Evolutionary conservation across 2,797 vertebrate genomes (phyloP), one percentile per base, ranked within the genome.

Genomic region (Euthynnus affinis): DNA sequence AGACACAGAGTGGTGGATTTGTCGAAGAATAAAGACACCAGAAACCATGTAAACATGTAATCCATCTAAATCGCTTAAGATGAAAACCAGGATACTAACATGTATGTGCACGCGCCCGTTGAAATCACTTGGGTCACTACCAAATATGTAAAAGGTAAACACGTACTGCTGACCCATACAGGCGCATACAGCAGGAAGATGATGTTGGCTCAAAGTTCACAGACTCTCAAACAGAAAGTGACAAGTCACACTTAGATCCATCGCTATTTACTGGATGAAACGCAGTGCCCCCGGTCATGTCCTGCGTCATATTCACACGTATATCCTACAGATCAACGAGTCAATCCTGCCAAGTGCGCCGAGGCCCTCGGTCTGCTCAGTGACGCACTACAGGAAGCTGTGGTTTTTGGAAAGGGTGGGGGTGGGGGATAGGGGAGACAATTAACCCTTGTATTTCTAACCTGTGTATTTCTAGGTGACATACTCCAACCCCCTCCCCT

Each of bases 391-490:
- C 89, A 78, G 84, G 91, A 91, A 91, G 78, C 75, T n/a, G 63
- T 63, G 71, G 46, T 84, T 76, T 85, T 76, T 15, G 17, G 13
- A 3, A 9, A 56, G 9, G 9, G 48, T 17, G 17, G 17, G 7
- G 48, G 14, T 3, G 13, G 3, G 49, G 22, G 20, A 32, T 15
- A 55, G 71, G 49, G 65, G 25, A 12, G 55, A 85, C 71, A 74
- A 74, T 90, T 92, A 95, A 94, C 92, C 85, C 91, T 82, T 85
- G 49, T 76, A n/a, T n/a, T n/a, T n/a, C n/a, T n/a, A 90, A 78
- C 80, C 79, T 76, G 70, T 49, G 65, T 74, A 79, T 72, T 81
- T 84, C 53, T 77, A 22, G 53, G 44, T 69, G 70, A 86, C 76
- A 84, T 70, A 74, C 74, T 74, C 27, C 22, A 10, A 2, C 63